Evolutionary conservation across 2,888 invertebrate species (phyloP), one percentile per base, ranked within the genome.

Genomic region (Euzophera pinguis): DNA sequence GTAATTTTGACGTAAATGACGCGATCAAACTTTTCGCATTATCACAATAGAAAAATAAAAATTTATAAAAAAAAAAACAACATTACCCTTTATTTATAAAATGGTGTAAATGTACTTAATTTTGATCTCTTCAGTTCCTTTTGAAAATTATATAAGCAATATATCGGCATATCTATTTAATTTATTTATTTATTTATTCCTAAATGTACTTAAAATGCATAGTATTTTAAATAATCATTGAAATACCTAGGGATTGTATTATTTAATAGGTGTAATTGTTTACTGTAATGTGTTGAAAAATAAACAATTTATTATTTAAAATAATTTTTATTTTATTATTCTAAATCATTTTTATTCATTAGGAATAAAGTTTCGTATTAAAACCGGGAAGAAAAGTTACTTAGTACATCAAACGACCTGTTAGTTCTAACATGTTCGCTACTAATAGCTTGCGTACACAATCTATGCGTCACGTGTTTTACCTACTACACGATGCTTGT

Each of bases 261-360:
- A 55, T 42, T 48, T 47, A 53, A 52, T 66, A 71, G 65, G 65
- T 69, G 68, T 65, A 67, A 61, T 37, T 47, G 13, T 55, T 58
- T 49, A 50, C 49, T 59, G 57, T 57, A 58, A 43, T 50, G 53
- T 55, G 47, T 52, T 45, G 14, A 14, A 1, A 27, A 42, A 42
- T 42, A 42, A 42, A 29, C 29, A 29, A 8, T 45, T 45, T 45
- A 29, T 45, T 45, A 9, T 53, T 34, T 48, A 17, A 32, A 22
- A 5, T 16, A 48, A 41, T 14, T 48, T 53, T 43, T 9, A 6
- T 34, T 34, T 34, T 34, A 34, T 22, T 22, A n/a, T n/a, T n/a
- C n/a, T n/a, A n/a, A n/a, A n/a, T n/a, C n/a, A n/a, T n/a, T n/a
- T n/a, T n/a, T n/a, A n/a, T n/a, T n/a, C n/a, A n/a, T n/a, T n/a